phyloP scores from a whole-genome alignment of 2,797 vertebrate species.

The Lithobates pipiens region DNA sequence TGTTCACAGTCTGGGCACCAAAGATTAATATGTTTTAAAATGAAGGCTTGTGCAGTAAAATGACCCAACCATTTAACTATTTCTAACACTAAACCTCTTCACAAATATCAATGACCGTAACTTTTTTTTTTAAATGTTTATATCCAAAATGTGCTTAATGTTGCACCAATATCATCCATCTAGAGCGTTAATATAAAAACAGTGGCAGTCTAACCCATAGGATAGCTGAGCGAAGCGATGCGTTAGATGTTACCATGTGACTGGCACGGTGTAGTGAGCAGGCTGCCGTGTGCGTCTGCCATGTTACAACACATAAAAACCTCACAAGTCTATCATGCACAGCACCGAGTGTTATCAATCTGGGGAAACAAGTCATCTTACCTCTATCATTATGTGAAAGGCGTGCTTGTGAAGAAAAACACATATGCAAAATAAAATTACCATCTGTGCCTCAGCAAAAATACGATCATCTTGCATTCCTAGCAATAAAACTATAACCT shows the following conservation, averaged over 20 bases:
- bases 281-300: not conserved
- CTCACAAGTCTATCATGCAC: conserved; percentile 35
- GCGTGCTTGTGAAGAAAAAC: conserved; percentile 92
- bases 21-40: too few species aligned
- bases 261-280: not conserved
- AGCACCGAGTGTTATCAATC: conserved; percentile 7
- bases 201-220: too few species aligned
- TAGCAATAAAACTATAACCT: not conserved
- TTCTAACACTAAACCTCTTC: too few species aligned
- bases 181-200: too few species aligned
- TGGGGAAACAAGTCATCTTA: conserved; percentile 86
- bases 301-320: conserved; percentile 15
- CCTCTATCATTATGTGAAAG: conserved; percentile 99
- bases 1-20: too few species aligned
- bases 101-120: too few species aligned
- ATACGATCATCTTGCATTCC: conserved; percentile 15
- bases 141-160: not conserved
- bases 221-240: not conserved
- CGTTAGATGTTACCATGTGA: not conserved
- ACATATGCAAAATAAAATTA: conserved; percentile 88
- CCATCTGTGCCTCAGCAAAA: conserved; percentile 75
- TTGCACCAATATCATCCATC: not conserved
- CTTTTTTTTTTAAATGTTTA: too few species aligned
- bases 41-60: too few species aligned
- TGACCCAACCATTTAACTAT: too few species aligned